Conservation (phyloP, 2,797 vertebrate genomes). For the Rhincodon typus region DNA sequence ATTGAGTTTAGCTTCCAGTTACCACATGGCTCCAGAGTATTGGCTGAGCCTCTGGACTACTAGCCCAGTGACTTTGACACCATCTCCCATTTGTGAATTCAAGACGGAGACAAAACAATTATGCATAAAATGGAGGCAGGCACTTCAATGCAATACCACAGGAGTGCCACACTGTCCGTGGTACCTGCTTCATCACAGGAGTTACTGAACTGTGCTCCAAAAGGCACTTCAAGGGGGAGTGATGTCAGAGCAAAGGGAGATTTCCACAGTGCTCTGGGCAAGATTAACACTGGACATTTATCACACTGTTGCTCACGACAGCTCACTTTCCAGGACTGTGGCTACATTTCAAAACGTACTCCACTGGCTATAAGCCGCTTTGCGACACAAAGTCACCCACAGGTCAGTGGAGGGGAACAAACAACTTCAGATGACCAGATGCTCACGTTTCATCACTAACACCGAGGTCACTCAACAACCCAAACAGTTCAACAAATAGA, state of each 20-base stretch:
- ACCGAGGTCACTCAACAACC: not conserved
- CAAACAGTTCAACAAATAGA: not conserved
- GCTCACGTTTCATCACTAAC: not conserved
- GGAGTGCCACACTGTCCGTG: not conserved
- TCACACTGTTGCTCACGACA: not conserved
- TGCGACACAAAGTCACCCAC: not conserved
- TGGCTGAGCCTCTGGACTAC: not conserved
- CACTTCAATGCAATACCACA: not conserved
- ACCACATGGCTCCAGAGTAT: not conserved
- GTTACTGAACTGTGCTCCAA: not conserved
- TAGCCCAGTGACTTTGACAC: not conserved
- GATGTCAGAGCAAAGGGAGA: not conserved
- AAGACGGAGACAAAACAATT: not conserved
- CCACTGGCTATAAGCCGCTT: not conserved
- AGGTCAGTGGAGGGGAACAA: not conserved
- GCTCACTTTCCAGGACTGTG: not conserved
- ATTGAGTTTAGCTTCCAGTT: not conserved
- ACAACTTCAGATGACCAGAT: not conserved
- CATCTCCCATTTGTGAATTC: not conserved
- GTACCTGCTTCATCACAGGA: not conserved
- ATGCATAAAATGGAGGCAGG: not conserved
- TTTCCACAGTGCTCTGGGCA: not conserved
- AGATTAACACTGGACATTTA: not conserved
- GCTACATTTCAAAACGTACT: not conserved
- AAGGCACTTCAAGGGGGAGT: not conserved